Evolutionary conservation across 2,888 invertebrate species (phyloP).

Genomic region (Ommatoiulus sabulosus): DNA sequence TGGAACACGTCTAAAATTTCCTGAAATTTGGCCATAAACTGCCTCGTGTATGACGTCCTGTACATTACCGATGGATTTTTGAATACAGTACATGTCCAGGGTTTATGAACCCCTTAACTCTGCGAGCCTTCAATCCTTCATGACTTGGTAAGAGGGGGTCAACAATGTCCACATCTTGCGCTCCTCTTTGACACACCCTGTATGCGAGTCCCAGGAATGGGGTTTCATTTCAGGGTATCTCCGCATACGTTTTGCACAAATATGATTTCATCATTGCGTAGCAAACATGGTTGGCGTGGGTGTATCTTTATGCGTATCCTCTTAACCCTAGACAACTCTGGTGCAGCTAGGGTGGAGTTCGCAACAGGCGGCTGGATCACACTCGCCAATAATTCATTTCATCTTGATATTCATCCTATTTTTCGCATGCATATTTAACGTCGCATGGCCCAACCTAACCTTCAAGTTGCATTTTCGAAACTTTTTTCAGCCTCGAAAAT

Average conservation of each 20-base stretch:
- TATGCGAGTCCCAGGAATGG: neutral
- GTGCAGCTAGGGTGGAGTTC: conserved; percentile 12
- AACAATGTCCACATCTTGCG: neutral
- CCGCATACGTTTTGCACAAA: neutral
- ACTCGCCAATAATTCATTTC: conserved; percentile 38
- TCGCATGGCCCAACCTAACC: neutral
- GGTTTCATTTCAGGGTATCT: neutral
- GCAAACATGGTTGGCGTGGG: neutral
- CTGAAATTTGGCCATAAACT: no score
- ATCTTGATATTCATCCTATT: conserved; percentile 43
- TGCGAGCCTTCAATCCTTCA: neutral
- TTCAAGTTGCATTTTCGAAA: neutral
- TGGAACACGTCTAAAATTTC: no score
- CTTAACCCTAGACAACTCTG: conserved; percentile 28
- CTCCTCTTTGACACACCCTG: neutral
- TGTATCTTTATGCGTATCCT: conserved; percentile 24
- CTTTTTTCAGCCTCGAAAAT: neutral
- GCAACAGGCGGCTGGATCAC: conserved; percentile 16
- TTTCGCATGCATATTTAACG: neutral
- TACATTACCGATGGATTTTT: no score
- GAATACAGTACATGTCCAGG: neutral
- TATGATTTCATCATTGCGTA: neutral
- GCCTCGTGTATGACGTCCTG: no score
- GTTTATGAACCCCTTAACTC: neutral
- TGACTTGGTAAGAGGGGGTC: neutral